These are phyloP conservation scores for Apteryx mantelli DNA, from an alignment of 2,113 vertebrate species.

Conservation along the genomic window DNA sequence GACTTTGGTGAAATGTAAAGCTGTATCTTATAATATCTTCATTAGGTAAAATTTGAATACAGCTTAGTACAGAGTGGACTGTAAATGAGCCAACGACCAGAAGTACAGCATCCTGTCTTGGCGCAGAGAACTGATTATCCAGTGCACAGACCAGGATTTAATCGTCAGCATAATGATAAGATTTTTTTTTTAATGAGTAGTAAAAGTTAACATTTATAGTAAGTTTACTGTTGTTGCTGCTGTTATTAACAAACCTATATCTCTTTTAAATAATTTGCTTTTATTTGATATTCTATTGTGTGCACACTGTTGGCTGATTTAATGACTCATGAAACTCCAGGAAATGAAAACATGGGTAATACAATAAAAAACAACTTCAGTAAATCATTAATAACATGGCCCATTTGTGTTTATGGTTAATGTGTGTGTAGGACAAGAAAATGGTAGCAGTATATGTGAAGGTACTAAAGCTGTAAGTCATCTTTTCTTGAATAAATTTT, in stretches of 20 bases:
- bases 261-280: constrained; percentile 38
- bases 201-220: constrained; percentile 41
- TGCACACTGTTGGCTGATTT: constrained; percentile 13
- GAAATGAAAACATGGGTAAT: constrained; percentile 41
- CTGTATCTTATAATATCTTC: background rate
- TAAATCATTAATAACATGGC: constrained; percentile 31
- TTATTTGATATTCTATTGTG: constrained; percentile 1
- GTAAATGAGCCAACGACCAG: background rate
- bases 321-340: constrained; percentile 58
- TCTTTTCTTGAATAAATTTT: background rate
- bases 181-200: constrained; percentile 24
- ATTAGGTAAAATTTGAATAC: background rate
- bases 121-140: background rate
- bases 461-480: background rate
- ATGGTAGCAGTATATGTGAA: background rate
- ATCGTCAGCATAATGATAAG: background rate
- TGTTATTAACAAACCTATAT: constrained; percentile 12
- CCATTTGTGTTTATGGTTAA: constrained; percentile 45
- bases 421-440: background rate
- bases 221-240: background rate
- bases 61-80: background rate
- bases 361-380: constrained; percentile 11
- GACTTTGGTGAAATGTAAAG: background rate
- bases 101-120: background rate
- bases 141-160: background rate